Percentiles rank a stretch among this genome's conserved stretches.
Evolutionary conservation across 2,113 vertebrate species (phyloP).

Genomic region (Alces alces): DNA sequence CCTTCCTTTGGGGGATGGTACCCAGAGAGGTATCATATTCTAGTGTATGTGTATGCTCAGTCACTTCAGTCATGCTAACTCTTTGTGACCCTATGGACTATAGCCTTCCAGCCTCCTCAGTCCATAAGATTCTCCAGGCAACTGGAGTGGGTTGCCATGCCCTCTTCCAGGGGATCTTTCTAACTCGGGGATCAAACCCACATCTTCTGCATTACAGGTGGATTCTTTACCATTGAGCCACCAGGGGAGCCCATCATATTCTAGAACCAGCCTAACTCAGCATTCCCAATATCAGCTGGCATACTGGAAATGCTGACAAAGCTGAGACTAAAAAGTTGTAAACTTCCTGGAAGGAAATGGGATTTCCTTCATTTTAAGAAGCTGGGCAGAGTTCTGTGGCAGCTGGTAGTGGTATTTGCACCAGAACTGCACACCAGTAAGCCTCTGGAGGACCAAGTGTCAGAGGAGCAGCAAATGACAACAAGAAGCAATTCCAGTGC

Average conservation of each 20-base stretch:
- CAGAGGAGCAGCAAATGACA: neutral
- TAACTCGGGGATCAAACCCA: neutral
- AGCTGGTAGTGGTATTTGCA: neutral
- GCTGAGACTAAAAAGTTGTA: neutral
- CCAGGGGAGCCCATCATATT: neutral
- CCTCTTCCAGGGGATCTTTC: neutral
- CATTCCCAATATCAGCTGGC: neutral
- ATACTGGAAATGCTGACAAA: neutral
- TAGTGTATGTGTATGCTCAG: rapidly evolving
- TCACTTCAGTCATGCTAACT: neutral
- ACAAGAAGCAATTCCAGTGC: neutral
- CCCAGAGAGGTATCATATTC: neutral
- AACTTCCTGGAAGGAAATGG: neutral
- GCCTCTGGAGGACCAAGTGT: neutral
- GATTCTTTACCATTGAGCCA: neutral
- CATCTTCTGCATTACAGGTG: neutral
- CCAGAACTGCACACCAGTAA: neutral
- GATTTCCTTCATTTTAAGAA: neutral
- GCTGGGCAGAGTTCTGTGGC: neutral
- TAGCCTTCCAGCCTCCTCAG: neutral
- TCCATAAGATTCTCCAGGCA: neutral
- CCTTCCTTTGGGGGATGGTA: neutral
- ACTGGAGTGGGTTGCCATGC: neutral
- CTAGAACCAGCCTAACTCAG: neutral
- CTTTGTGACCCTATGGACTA: neutral